phyloP scores from a whole-genome alignment of 2,113 vertebrate species.

The Caretta caretta region DNA sequence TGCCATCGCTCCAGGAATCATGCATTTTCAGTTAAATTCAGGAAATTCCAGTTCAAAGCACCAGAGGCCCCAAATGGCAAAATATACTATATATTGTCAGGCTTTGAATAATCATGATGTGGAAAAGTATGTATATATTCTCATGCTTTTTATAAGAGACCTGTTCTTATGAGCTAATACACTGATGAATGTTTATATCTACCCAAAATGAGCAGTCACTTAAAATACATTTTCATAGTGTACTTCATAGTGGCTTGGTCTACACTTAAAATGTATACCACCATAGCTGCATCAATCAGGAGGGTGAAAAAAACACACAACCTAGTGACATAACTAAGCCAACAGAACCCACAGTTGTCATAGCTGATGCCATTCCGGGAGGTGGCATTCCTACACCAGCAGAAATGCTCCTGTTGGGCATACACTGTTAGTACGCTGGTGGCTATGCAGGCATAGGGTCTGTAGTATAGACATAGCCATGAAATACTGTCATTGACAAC shows the following conservation, averaged over 20 bases:
- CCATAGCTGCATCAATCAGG: background rate
- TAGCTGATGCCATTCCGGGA: background rate
- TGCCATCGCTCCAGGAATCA: background rate
- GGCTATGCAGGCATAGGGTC: background rate
- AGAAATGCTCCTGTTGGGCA: background rate
- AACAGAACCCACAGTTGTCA: background rate
- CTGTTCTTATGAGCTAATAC: background rate
- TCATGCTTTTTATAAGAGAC: background rate
- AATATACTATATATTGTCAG: background rate
- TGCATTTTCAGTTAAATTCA: constrained; percentile 1
- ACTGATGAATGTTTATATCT: background rate
- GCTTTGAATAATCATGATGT: background rate
- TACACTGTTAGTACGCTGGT: background rate
- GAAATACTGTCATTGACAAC: background rate
- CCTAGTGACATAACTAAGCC: background rate
- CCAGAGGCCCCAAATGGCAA: background rate
- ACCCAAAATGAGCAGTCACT: background rate
- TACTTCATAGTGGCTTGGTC: background rate
- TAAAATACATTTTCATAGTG: background rate
- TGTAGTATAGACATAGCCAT: background rate
- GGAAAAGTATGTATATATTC: background rate
- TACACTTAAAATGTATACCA: background rate
- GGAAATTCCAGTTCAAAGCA: background rate
- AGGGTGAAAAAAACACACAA: background rate
- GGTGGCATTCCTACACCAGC: background rate